Percentiles rank a stretch among this genome's conserved stretches.
These are phyloP conservation scores for Pinctada fucata DNA, from an alignment of 2,888 invertebrate species.

Conservation along the genomic window DNA sequence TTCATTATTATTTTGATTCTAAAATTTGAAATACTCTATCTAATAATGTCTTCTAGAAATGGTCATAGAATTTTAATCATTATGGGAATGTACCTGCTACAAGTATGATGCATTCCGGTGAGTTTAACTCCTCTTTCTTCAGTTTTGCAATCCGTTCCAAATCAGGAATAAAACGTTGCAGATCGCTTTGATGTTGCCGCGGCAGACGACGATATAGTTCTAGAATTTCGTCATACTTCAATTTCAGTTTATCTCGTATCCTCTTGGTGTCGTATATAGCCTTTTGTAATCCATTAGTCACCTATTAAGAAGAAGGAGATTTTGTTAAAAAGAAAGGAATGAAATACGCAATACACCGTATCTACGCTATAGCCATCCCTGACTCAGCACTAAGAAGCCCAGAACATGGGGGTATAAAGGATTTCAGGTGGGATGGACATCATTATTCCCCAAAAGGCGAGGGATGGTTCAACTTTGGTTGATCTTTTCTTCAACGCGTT, in stretches of 20 bases:
- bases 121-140: constrained; percentile 43
- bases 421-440: too few species aligned
- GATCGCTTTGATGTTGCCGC: constrained; percentile 45
- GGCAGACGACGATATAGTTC: constrained; percentile 48
- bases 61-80: too few species aligned
- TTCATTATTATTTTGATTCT: too few species aligned
- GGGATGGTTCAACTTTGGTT: too few species aligned
- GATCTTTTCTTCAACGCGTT: too few species aligned
- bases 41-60: too few species aligned
- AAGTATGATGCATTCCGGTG: constrained; percentile 53
- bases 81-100: constrained; percentile 45
- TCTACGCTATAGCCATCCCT: neutral
- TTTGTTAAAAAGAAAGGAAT: neutral
- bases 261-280: constrained; percentile 46
- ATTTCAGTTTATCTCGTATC: constrained; percentile 40
- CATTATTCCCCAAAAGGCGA: too few species aligned
- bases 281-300: constrained; percentile 45
- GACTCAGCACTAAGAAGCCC: too few species aligned
- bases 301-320: neutral
- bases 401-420: too few species aligned
- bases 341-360: neutral
- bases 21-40: too few species aligned
- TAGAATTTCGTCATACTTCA: constrained; percentile 46
- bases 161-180: constrained; percentile 49
- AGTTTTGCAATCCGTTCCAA: constrained; percentile 43